Conservation (phyloP, 2,797 vertebrate species). For the Sebastes hubbsi region DNA sequence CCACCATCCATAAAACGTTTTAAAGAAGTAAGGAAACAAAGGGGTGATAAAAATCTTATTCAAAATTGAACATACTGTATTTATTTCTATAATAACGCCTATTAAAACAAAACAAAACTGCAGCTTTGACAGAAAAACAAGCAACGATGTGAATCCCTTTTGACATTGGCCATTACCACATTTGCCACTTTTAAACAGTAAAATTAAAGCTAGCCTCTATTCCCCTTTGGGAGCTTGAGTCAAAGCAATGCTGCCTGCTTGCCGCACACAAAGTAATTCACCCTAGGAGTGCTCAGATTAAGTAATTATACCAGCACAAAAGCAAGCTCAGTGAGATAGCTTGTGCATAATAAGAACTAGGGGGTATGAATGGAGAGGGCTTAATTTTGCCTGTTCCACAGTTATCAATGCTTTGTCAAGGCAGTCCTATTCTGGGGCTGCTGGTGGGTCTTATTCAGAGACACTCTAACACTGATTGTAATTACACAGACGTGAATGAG, state of each 20-base stretch:
- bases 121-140: constrained; percentile 26
- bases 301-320: constrained; percentile 79
- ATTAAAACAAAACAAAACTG: constrained; percentile 30
- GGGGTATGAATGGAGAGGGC: constrained; percentile 73
- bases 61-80: constrained; percentile 12
- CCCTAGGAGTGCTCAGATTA: constrained; percentile 74
- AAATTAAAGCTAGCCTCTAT: constrained; percentile 58
- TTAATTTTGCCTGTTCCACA: constrained; percentile 76
- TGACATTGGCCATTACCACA: constrained; percentile 41
- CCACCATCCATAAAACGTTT: constrained; percentile 30
- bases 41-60: constrained; percentile 8
- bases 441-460: constrained; percentile 71
- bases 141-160: constrained; percentile 23
- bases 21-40: constrained; percentile 18
- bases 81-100: constrained; percentile 14
- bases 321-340: constrained; percentile 72
- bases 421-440: constrained; percentile 60
- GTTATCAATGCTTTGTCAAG: constrained; percentile 76
- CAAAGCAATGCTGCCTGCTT: constrained; percentile 62
- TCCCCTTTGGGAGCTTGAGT: constrained; percentile 60
- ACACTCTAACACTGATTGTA: constrained; percentile 74
- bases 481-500: constrained; percentile 75
- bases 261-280: constrained; percentile 69
- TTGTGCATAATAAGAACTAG: constrained; percentile 74
- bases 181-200: constrained; percentile 48